Evolutionary conservation across 1,140 invertebrate species (phyloP), one percentile per base, ranked within the genome.

Genomic region (Lordiphosa mommai): DNA sequence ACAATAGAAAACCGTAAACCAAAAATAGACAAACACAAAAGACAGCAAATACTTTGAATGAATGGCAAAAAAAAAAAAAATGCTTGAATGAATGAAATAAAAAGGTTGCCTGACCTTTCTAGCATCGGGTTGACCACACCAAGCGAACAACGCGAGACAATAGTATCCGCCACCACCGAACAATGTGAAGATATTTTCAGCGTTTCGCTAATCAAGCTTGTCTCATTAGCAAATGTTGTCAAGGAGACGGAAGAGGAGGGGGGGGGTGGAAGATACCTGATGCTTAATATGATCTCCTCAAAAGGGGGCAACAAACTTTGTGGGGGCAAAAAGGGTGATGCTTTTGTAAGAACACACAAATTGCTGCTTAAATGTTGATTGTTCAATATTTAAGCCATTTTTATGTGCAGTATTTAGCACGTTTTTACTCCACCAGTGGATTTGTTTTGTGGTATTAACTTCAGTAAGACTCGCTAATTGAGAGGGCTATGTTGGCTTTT

Each of bases 1-100:
- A 34, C 37, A 66, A 57, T 30, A 57, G 50, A 72, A 38, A 48
- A 47, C 33, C 49, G 14, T 32, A 47, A 66, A 51, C 77, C 56
- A 71, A 82, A 84, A 82, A 84, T 82, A 82, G 76, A 38, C 72
- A 58, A 82, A 82, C 77, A 82, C 77, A 82, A 82, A 44, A 16
- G 17, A 27, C 17, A 20, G 40, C 20, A 43, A 47, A 32, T 59
- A 20, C 32, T 2, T 50, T 66, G 63, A 66, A 66, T 67, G 64
- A 68, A 68, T 68, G 55, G 63, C 27, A 13, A 4, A 32, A 33
- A 29, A 16, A 55, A 20, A 13, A 4, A 32, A 33, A 29, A 16
- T 32, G 20, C 37, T 14, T 34, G 46, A 36, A 36, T 67, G 64
- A 67, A 58, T 65, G 61, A 32, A 27, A 52, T 40, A 14, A 34